phyloP scores from a whole-genome alignment of 2,888 invertebrate genomes.

The Sepiola atlantica region DNA sequence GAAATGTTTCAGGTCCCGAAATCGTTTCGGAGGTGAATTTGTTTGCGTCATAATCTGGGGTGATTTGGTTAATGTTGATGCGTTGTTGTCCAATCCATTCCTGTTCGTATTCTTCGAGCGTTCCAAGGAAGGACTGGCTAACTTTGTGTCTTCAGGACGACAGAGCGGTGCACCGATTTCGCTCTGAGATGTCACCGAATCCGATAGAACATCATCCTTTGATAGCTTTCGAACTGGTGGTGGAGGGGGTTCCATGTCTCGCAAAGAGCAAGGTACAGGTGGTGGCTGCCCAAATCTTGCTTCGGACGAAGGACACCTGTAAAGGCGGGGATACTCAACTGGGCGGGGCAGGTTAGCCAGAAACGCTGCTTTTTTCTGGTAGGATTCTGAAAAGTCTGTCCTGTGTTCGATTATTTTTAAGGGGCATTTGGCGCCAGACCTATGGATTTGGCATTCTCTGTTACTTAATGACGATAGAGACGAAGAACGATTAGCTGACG shows the following conservation, averaged over 20 bases:
- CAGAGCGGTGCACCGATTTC: background rate
- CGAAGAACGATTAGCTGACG: too few relatives aligned
- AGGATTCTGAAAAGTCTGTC: background rate
- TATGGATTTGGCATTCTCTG: background rate
- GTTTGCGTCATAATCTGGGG: background rate
- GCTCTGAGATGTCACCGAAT: background rate
- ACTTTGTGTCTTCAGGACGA: background rate
- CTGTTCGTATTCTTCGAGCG: background rate
- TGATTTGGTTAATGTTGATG: background rate
- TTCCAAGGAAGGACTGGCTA: background rate
- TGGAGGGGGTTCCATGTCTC: background rate
- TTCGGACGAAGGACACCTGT: background rate
- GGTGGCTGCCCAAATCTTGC: background rate
- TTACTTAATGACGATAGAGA: background rate
- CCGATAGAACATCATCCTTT: background rate
- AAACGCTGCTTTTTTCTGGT: background rate
- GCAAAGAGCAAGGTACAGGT: background rate
- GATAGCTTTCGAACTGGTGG: background rate
- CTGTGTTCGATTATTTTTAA: background rate
- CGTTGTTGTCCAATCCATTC: background rate
- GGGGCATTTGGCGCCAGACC: background rate
- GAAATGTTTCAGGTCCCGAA: conserved; percentile 41
- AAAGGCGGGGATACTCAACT: background rate
- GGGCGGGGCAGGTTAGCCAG: background rate
- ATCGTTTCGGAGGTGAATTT: background rate